phyloP scores from a whole-genome alignment of 2,888 invertebrate species.

The Dromius quadrimaculatus region DNA sequence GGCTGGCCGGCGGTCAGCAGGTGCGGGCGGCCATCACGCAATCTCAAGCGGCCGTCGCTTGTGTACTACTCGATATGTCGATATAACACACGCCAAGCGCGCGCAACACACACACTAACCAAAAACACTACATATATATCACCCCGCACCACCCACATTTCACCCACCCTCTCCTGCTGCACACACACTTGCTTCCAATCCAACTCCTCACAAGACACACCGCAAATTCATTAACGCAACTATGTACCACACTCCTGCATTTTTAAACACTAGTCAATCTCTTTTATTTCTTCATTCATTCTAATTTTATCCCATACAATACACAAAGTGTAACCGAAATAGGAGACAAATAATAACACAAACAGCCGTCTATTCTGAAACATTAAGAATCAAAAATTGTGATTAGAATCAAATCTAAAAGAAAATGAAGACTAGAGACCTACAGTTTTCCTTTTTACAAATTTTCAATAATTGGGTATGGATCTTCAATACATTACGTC shows the following conservation, averaged over 20 bases:
- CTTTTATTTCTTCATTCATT: too few species aligned
- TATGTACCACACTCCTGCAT: too few species aligned
- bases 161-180: background rate
- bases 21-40: slow-evolving; percentile 65
- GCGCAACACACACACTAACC: slow-evolving; percentile 31
- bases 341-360: too few species aligned
- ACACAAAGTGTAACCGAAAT: too few species aligned
- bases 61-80: slow-evolving; percentile 47
- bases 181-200: background rate
- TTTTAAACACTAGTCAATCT: too few species aligned
- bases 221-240: background rate
- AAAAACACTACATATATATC: background rate
- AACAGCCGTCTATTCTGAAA: too few species aligned
- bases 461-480: too few species aligned
- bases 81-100: slow-evolving; percentile 38
- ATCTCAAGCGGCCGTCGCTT: slow-evolving; percentile 65
- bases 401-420: too few species aligned
- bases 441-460: too few species aligned
- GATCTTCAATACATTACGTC: too few species aligned
- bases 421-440: too few species aligned
- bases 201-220: background rate
- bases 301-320: background rate
- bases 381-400: too few species aligned
- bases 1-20: slow-evolving; percentile 56
- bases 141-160: background rate